A percentile compares a stretch with the other conserved stretches of the same genome.
Evolutionary conservation across 2,113 vertebrate genomes (phyloP).

Genomic region (Anarrhichthys ocellatus): DNA sequence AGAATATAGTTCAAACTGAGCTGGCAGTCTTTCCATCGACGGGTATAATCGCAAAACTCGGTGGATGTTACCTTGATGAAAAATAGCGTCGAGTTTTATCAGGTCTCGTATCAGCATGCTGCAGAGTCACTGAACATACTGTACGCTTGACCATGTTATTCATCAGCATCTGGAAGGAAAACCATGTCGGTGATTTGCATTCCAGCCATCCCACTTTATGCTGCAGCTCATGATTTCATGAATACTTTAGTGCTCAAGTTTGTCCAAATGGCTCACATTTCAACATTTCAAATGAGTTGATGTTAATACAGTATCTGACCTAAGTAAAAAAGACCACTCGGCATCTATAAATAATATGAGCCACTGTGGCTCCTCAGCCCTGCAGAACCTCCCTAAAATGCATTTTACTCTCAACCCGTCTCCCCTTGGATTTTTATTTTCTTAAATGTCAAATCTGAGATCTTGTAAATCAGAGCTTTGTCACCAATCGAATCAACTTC

Average conservation of each 20-base stretch:
- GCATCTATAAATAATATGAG: conserved; percentile 48
- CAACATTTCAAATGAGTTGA: conserved; percentile 39
- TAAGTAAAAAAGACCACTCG: conserved; percentile 31
- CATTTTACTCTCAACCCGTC: conserved; percentile 42
- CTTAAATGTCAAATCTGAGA: conserved; percentile 35
- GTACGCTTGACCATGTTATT: conserved; percentile 47
- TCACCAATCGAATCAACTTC: conserved; percentile 56
- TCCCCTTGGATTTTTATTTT: conserved; percentile 10
- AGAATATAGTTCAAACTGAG: conserved; percentile 2
- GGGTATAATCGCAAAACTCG: not conserved
- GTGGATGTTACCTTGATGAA: not conserved
- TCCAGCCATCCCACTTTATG: conserved; percentile 18
- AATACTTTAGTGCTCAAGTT: conserved; percentile 48
- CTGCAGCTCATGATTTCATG: conserved; percentile 55
- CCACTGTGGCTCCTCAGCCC: conserved; percentile 20
- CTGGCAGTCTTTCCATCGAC: not conserved
- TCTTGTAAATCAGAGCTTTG: conserved; percentile 55
- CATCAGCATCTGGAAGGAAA: conserved; percentile 57
- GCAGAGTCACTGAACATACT: not conserved
- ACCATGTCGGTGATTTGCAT: conserved; percentile 43
- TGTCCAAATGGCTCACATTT: conserved; percentile 51
- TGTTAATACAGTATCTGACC: conserved; percentile 22
- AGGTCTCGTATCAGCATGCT: conserved; percentile 1
- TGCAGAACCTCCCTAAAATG: conserved; percentile 22
- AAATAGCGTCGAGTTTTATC: conserved; percentile 13